A percentile compares a stretch with the other conserved stretches of the same genome.
phyloP scores from a whole-genome alignment of 1,140 invertebrate species.

The Pseudobourletiella spinata region DNA sequence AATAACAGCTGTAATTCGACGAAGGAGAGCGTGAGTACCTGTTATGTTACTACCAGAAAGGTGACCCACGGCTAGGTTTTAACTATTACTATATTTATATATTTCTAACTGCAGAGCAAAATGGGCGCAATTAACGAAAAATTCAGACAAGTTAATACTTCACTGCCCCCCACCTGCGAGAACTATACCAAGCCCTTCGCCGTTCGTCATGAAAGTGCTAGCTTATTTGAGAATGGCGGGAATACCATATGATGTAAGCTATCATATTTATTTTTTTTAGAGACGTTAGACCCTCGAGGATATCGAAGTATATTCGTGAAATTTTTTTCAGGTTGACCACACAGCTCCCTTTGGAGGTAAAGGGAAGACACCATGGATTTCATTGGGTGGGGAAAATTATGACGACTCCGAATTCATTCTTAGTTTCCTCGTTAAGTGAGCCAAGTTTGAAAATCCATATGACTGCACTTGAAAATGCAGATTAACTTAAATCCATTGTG shows the following conservation, averaged over 20 bases:
- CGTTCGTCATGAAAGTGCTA: not conserved
- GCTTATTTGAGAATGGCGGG: not conserved
- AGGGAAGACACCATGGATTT: conserved; percentile 45
- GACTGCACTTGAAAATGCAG: too few relatives aligned
- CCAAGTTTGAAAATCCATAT: too few relatives aligned
- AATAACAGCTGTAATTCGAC: too few relatives aligned
- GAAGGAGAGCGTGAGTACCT: too few relatives aligned
- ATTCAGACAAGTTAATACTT: not conserved
- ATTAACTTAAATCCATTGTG: not conserved
- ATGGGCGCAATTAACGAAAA: not conserved
- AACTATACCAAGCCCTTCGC: not conserved
- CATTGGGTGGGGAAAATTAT: conserved; percentile 41
- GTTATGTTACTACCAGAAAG: too few relatives aligned
- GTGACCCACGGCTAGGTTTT: too few relatives aligned
- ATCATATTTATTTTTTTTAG: not conserved
- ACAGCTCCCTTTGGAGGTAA: conserved; percentile 35
- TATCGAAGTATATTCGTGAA: too few relatives aligned
- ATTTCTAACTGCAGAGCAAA: too few relatives aligned
- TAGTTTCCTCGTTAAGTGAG: conserved; percentile 38
- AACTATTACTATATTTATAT: too few relatives aligned
- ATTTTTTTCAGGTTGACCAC: conserved; percentile 1
- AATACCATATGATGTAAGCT: not conserved
- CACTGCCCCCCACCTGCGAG: not conserved
- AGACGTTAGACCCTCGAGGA: not conserved
- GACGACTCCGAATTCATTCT: conserved; percentile 44